These are phyloP conservation scores for Drosophila paulistorum DNA, from an alignment of 1,140 invertebrate species.

Conservation along the genomic window DNA sequence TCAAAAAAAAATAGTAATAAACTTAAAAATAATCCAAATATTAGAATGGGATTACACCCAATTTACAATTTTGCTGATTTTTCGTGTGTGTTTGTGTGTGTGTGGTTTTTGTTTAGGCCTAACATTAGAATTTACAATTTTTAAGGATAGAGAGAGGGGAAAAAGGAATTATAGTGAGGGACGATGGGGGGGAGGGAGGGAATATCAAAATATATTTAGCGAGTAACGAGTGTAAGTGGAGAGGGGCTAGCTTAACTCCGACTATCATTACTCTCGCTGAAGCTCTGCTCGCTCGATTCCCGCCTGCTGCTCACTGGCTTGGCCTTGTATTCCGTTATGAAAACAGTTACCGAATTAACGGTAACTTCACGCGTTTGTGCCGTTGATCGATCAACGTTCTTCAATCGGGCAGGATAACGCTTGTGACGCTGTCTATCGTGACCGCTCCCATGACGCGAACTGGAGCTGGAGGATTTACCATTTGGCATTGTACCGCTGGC, in stretches of 20 bases:
- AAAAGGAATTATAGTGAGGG: constrained; percentile 30
- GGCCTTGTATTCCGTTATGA: constrained; percentile 98
- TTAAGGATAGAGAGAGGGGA: constrained; percentile 20
- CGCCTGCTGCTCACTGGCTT: constrained; percentile 85
- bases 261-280: constrained; percentile 83
- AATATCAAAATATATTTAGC: constrained; percentile 34
- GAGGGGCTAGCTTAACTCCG: constrained; percentile 65
- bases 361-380: constrained; percentile 96
- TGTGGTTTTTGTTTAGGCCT: constrained; percentile 45
- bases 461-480: constrained; percentile 87
- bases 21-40: background rate
- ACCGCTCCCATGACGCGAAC: constrained; percentile 86
- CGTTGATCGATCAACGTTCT: constrained; percentile 87
- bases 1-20: constrained; percentile 27
- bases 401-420: constrained; percentile 90
- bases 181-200: background rate
- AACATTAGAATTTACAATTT: constrained; percentile 77
- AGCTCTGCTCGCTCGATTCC: constrained; percentile 83
- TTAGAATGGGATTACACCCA: constrained; percentile 6
- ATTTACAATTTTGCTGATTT: constrained; percentile 62
- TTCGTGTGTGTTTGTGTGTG: background rate
- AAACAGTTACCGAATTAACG: constrained; percentile 97
- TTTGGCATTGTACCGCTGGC: constrained; percentile 77
- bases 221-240: constrained; percentile 5
- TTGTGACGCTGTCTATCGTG: constrained; percentile 85